Evolutionary conservation across 1,140 invertebrate species (phyloP).

Genomic region (Drosophila pruinosa): DNA sequence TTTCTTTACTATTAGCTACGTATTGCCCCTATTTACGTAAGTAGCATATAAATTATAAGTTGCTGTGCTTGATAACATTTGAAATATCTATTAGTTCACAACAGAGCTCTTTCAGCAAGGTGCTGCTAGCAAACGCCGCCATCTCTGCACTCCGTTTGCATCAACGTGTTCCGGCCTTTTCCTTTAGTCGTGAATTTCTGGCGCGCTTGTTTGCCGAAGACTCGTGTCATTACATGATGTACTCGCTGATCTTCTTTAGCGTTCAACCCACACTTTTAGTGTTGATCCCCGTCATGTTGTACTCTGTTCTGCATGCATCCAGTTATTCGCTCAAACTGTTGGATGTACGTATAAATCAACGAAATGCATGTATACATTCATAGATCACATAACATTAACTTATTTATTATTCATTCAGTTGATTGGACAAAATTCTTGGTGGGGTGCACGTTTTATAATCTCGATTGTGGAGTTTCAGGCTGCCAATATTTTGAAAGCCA

Average conservation of each 20-base stretch:
- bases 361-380: too few relatives aligned
- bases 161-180: conserved; percentile 93
- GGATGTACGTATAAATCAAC: conserved; percentile 89
- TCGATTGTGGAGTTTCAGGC: conserved; percentile 94
- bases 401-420: conserved; percentile 85
- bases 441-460: conserved; percentile 93
- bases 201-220: conserved; percentile 92
- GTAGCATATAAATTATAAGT: neutral
- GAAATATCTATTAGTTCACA: conserved; percentile 87
- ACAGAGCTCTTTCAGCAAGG: conserved; percentile 94
- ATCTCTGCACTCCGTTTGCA: conserved; percentile 96
- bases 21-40: conserved; percentile 95
- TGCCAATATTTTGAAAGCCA: conserved; percentile 92
- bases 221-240: conserved; percentile 98
- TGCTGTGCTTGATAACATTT: neutral
- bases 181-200: conserved; percentile 92
- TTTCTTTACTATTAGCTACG: conserved; percentile 91
- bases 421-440: conserved; percentile 93
- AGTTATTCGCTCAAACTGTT: conserved; percentile 94
- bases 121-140: conserved; percentile 94
- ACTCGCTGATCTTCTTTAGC: conserved; percentile 96
- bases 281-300: conserved; percentile 94
- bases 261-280: conserved; percentile 94
- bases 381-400: neutral
- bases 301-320: conserved; percentile 94